Evolutionary conservation across 1,140 invertebrate genomes (phyloP), one percentile per base, ranked within the genome.

Genomic region (Drosophila busckii): DNA sequence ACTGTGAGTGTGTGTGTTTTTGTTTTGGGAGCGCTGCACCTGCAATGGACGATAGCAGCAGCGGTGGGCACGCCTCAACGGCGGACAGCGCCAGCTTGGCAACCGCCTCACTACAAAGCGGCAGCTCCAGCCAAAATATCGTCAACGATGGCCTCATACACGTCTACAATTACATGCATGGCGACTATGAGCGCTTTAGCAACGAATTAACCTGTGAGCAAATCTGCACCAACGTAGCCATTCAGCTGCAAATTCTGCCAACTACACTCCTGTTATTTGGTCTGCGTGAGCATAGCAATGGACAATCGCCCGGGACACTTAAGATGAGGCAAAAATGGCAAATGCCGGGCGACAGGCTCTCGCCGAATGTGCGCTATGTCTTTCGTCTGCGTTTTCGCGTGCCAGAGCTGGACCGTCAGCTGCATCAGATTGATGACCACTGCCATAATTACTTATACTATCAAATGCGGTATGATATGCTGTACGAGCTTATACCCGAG

Each of bases 361-460:
- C 70, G 61, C 89, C 89, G 63, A 89, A 89, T 70, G 85, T 88
- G 58, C 89, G 88, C 64, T 92, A 93, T 68, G 93, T 94, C 52
- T 93, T 96, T 68, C 90, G 94, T 42, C 89, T 96, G 54, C 89
- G 95, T 55, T 96, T 93, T 71, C 94, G 93, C 87, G 91, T 93
- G 12, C 88, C 87, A 1, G 58, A 82, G 3, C 76, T 95, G 29
- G 88, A 89, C 19, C 89, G 90, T 44, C 84, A 85, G 20, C 86
- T 96, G 8, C 91, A 91, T 54, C 89, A 90, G 44, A 87, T 93
- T 23, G 95, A 96, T 88, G 62, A 87, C 13, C 90, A 90, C 40
- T 93, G 94, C 7, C 95, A 94, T 76, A 90, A 95, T 70, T 97
- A 96, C 88, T 94, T 93, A 84, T 97, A 95, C 86, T 91, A 93